A percentile compares a stretch with the other conserved stretches of the same genome.
phyloP scores from a whole-genome alignment of 2,113 vertebrate species.

The Chroicocephalus ridibundus region DNA sequence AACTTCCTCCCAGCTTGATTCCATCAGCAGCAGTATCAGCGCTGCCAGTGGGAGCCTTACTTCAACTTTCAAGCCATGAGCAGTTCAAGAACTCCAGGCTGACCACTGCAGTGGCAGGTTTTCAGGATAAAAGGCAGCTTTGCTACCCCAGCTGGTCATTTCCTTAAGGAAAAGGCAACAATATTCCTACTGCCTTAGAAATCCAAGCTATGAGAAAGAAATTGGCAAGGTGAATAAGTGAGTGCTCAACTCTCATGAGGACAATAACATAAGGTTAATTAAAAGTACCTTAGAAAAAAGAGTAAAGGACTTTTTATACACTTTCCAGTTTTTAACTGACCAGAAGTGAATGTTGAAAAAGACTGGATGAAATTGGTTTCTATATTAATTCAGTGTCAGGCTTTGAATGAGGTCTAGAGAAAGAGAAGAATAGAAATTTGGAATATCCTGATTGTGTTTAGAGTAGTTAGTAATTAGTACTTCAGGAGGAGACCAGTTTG shows the following conservation, averaged over 20 bases:
- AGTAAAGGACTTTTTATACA: not conserved
- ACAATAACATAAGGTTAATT: not conserved
- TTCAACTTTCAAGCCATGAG: rapidly evolving
- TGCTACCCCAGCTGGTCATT: not conserved
- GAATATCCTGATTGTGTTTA: conserved; percentile 3
- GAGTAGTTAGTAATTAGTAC: not conserved
- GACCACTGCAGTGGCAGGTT: rapidly evolving
- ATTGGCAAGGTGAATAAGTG: not conserved
- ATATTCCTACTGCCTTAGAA: not conserved
- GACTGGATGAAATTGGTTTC: not conserved
- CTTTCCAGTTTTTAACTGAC: not conserved
- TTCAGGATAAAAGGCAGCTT: not conserved
- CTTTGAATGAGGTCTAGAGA: not conserved
- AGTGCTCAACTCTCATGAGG: not conserved
- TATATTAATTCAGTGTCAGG: not conserved
- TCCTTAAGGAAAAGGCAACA: not conserved
- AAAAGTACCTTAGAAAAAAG: not conserved
- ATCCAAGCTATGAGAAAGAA: not conserved
- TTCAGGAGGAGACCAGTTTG: not conserved
- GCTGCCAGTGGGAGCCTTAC: not conserved
- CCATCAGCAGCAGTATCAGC: rapidly evolving
- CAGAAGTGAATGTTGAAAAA: not conserved
- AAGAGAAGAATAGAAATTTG: not conserved
- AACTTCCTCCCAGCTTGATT: not conserved
- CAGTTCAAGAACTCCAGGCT: not conserved